Evolutionary conservation across 2,888 invertebrate genomes (phyloP), one percentile per base, ranked within the genome.

Genomic region (Unio delphinus): DNA sequence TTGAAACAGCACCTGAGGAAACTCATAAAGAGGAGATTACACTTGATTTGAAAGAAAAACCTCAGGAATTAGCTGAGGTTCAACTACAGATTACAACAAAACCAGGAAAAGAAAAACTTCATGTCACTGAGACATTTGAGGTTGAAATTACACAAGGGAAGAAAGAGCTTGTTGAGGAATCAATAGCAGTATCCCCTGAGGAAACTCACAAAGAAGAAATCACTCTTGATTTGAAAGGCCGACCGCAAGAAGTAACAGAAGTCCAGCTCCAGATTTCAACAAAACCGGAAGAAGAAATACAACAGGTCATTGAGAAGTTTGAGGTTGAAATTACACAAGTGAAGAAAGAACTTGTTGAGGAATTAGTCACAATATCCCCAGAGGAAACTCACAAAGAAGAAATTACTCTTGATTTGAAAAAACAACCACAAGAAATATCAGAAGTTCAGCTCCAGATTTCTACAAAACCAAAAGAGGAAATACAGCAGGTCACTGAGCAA

Each of bases 361-460:
- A 74, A 66, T 68, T 68, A 3, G 56, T 75, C 57, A 67, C 75
- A 61, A 30, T 76, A 20, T 72, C 78, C n/a, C 65, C 71, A 26
- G 79, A 77, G 45, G 77, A 81, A 54, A 80, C 78, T 23, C 72
- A 68, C 59, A 76, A 64, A 58, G 82, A 82, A 45, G 82, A 83
- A 64, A 72, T 83, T 55, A 75, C 76, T n/a, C 72, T 85, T 58
- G 80, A 84, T 58, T 78, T 84, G 20, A 72, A 74, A 58, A 80
- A 75, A 54, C 75, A 78, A 57, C 67, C 70, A 28, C 45, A 54
- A 61, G 71, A 72, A 71, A 64, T 58, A 61, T 34, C 56, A 30
- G 70, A 67, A 55, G 58, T 67, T 64, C 64, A 45, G 18, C 56
- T 69, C 55, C 45, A 71, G 57, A 65, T 71, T 20, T 34, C 70